Evolutionary conservation across 2,113 vertebrate genomes (phyloP), one percentile per base, ranked within the genome.

Genomic region (Peromyscus californicus): DNA sequence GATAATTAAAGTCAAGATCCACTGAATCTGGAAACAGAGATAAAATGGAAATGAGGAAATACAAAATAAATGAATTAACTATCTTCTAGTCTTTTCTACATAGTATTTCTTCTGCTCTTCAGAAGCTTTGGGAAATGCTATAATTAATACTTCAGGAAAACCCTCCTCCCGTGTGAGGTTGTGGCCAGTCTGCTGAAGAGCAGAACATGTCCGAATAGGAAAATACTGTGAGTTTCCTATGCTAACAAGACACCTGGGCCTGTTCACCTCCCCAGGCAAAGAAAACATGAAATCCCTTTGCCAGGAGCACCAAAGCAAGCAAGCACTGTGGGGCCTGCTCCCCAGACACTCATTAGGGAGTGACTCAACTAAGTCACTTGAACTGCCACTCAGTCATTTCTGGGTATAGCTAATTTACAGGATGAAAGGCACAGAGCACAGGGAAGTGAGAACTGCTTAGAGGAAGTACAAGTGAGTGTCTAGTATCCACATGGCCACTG

Each of bases 1-100:
- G 42, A 84, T 96, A 96, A 97, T 95, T 94, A 91, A 95, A 95
- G 82, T 79, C 48, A 95, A 92, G 45, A 94, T 57, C 95, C 83
- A 84, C 45, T 84, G 79, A 97, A 93, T 96, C 93, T 97, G 83
- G 87, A 95, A 96, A 98, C 33, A 91, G 89, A 97, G 94, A 95
- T 45, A 97, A 96, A 92, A 95, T 92, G 89, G 90, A 97, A 98
- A 98, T 61, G 29, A 97, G 93, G 94, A 96, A 61, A 39, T 2
- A 95, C 22, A 76, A 93, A 95, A 95, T 96, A 93, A 93, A 95
- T 19, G 80, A 89, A 93, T 94, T 76, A 96, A 72, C 57, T 89
- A 90, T 3, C 26, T 74, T 87, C 57, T 67, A 89, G 29, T 19
- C 76, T 95, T 90, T 85, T 63, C 74, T 65, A 83, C 22, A 29